Evolutionary conservation across 2,113 vertebrate genomes (phyloP).

Genomic region (Erinaceus europaeus): DNA sequence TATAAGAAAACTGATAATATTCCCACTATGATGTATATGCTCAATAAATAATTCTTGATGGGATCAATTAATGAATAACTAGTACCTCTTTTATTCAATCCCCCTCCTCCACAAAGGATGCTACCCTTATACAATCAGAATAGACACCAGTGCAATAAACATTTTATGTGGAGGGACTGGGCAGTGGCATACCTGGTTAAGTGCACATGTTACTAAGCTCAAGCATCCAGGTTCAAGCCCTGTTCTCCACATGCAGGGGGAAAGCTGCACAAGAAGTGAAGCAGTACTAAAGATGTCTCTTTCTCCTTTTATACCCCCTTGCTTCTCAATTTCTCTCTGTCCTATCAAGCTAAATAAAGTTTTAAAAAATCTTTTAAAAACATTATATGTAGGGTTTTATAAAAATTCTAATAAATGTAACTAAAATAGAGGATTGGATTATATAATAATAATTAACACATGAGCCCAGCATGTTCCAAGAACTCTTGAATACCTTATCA

Average conservation of each 20-base stretch:
- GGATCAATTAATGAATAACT: background rate
- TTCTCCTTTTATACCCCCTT: too few species aligned
- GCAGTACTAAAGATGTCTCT: too few species aligned
- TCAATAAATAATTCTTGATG: background rate
- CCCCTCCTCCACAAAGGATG: background rate
- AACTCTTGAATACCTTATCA: background rate
- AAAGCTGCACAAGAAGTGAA: too few species aligned
- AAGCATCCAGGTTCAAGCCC: too few species aligned
- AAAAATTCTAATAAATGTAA: conserved; percentile 32
- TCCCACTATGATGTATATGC: background rate
- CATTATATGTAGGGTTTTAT: background rate
- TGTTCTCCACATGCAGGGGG: too few species aligned
- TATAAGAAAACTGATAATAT: background rate
- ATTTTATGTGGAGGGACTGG: background rate
- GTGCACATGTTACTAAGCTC: too few species aligned
- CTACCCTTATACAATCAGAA: background rate
- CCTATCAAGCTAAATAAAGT: too few species aligned
- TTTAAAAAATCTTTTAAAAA: too few species aligned
- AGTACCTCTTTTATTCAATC: background rate
- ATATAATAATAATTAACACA: background rate
- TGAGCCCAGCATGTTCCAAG: background rate
- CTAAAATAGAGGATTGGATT: background rate
- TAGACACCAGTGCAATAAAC: background rate
- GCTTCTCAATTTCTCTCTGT: too few species aligned
- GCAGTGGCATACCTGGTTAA: too few species aligned